Evolutionary conservation across 2,113 vertebrate genomes (phyloP), one percentile per base, ranked within the genome.

Genomic region (Vulpes vulpes): DNA sequence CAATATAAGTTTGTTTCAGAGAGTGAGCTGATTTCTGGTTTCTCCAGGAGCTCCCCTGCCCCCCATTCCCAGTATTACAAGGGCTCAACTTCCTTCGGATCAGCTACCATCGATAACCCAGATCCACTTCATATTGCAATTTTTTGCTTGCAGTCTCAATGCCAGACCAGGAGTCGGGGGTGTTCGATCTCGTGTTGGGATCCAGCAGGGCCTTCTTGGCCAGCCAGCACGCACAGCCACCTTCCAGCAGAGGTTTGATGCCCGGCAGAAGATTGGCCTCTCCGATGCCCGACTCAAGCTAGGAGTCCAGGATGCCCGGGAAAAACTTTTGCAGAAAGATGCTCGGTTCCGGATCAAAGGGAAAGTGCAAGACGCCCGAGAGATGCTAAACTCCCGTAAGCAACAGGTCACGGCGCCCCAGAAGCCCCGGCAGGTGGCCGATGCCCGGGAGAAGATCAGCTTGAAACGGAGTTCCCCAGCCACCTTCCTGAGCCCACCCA

Each of bases 301-400:
- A 76, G 99, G 99, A 9, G 98, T 99, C 89, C 99, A 99, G 98
- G 99, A 99, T 97, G 99, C 99, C 43, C 99, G 99, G 84, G 99
- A 99, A 93, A 99, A 99, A 96, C 98, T 99, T 59, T 97, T 98
- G 71, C 99, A 99, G 95, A 99, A 99, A 97, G 99, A 99, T 8
- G 99, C 99, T 35, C 99, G 99, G 38, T 99, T 99, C 98, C 99
- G 99, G 97, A 99, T 99, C 96, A 99, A 99, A 96, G 99, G 99
- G 38, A 98, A 99, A 97, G 99, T 99, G 51, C 99, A 99, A 97
- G 99, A 99, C 92, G 99, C 99, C 43, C 99, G 99, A 11, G 99
- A 99, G 98, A 99, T 99, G 99, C 98, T 99, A 73, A 99, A 99
- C 98, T 99, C 99, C 0, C 99, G 99, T 17, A 99, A 99, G 98